Evolutionary conservation across 2,797 vertebrate species (phyloP), one percentile per base, ranked within the genome.

Genomic region (Poecilia picta): DNA sequence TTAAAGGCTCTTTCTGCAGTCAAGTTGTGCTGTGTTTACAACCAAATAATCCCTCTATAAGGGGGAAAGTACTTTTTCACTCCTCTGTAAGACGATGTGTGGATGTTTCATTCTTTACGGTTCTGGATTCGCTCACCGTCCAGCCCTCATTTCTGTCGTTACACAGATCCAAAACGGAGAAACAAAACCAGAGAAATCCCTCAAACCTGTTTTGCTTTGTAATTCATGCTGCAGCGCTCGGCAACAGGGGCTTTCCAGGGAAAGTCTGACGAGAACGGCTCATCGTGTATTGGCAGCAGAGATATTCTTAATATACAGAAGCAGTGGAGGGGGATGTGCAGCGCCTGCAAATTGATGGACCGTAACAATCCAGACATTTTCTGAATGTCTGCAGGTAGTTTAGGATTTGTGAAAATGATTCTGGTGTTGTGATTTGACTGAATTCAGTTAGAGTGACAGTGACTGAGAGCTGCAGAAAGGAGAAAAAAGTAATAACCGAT

Each of bases 101-200:
- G 72, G 43, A 80, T 74, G n/a, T 64, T 72, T 84, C 73, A 77
- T 72, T 72, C 47, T 46, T 45, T 55, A 5, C 64, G 53, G 83
- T 82, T 77, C 83, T 88, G 79, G 90, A 80, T 72, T n/a, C 70
- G 47, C 83, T 87, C 72, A 36, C 73, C 12, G 28, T 77, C 81
- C 33, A 5, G n/a, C 70, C 80, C 70, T 81, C 72, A 87, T 88
- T 81, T 88, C 75, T 89, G 89, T 84, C 57, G 46, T 79, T 79
- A 81, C 74, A 81, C 64, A 49, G 73, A 85, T 83, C 57, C 76
- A 31, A 31, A 16, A 25, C 81, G 53, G 78, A 78, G 53, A 62
- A 83, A 81, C 81, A 89, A 45, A 87, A 86, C 57, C 20, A 79
- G 72, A 20, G 45, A 81, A 90, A 84, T 74, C 73, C 76, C 72